A percentile compares a stretch with the other conserved stretches of the same genome.
Conservation (phyloP, 2,888 invertebrate genomes). For the Apeira syringaria region DNA sequence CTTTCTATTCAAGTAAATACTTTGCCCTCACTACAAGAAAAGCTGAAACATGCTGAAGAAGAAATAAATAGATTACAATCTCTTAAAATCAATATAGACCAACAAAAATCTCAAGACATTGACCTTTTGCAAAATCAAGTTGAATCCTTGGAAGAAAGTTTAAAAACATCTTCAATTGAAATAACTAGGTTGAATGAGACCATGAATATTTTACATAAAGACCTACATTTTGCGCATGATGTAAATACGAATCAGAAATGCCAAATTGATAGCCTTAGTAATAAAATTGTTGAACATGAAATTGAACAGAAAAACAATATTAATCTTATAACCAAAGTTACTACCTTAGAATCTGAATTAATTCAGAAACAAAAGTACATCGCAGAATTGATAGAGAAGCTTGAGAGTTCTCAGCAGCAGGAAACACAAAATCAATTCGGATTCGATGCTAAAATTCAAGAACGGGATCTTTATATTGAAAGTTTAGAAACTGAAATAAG, state of each 20-base stretch:
- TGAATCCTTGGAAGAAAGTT: constrained; percentile 45
- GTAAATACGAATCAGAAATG: constrained; percentile 51
- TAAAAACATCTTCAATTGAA: constrained; percentile 46
- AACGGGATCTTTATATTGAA: constrained; percentile 89
- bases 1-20: constrained; percentile 59
- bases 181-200: constrained; percentile 47
- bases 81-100: constrained; percentile 52
- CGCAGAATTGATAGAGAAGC: constrained; percentile 52
- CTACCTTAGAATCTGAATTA: constrained; percentile 62
- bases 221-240: constrained; percentile 48
- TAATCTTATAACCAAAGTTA: constrained; percentile 65
- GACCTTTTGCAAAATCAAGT: constrained; percentile 48
- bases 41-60: constrained; percentile 65
- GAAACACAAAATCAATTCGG: constrained; percentile 69
- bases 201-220: constrained; percentile 47
- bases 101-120: constrained; percentile 53
- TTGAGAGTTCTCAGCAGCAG: constrained; percentile 60
- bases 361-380: constrained; percentile 65
- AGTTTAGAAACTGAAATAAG: constrained; percentile 86
- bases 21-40: constrained; percentile 63
- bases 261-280: constrained; percentile 61
- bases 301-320: constrained; percentile 68
- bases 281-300: constrained; percentile 68
- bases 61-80: constrained; percentile 59
- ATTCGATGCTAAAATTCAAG: constrained; percentile 88